phyloP scores from a whole-genome alignment of 2,888 invertebrate species.

The Rhagophthalmus giganteus region DNA sequence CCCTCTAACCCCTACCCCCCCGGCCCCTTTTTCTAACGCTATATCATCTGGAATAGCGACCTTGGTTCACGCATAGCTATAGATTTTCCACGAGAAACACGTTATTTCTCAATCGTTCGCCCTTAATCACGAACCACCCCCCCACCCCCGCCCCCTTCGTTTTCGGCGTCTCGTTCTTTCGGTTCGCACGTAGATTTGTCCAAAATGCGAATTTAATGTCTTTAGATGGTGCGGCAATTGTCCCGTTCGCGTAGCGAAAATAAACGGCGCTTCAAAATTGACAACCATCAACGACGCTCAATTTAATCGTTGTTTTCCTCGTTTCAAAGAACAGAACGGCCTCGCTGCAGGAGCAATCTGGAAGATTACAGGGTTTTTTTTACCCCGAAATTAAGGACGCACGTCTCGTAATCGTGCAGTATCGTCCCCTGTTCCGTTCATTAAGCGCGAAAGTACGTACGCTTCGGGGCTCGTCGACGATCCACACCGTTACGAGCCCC shows the following conservation, averaged over 20 bases:
- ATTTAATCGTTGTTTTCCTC: no score
- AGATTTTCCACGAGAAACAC: slow-evolving; percentile 42
- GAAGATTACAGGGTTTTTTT: no score
- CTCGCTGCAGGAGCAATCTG: no score
- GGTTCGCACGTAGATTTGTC: slow-evolving; percentile 26
- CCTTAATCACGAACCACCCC: slow-evolving; percentile 38
- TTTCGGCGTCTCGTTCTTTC: slow-evolving; percentile 19
- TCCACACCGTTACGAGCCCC: no score
- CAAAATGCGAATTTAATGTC: slow-evolving; percentile 18
- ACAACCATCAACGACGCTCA: background rate
- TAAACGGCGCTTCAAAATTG: no score
- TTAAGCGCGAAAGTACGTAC: no score
- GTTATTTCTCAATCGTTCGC: slow-evolving; percentile 46
- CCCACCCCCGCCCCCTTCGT: slow-evolving; percentile 38
- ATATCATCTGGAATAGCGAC: slow-evolving; percentile 28
- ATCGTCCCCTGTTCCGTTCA: no score
- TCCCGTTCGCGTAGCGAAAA: background rate
- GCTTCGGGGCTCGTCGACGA: no score
- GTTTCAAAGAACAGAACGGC: no score
- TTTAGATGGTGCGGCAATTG: background rate
- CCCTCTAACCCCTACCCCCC: slow-evolving; percentile 2
- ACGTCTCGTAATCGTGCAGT: no score
- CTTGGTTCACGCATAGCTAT: slow-evolving; percentile 42
- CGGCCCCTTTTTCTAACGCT: background rate
- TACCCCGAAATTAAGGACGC: no score